Percentiles rank a stretch among this genome's conserved stretches.
Evolutionary conservation across 2,888 invertebrate genomes (phyloP).

Genomic region (Neoaliturus tenellus): DNA sequence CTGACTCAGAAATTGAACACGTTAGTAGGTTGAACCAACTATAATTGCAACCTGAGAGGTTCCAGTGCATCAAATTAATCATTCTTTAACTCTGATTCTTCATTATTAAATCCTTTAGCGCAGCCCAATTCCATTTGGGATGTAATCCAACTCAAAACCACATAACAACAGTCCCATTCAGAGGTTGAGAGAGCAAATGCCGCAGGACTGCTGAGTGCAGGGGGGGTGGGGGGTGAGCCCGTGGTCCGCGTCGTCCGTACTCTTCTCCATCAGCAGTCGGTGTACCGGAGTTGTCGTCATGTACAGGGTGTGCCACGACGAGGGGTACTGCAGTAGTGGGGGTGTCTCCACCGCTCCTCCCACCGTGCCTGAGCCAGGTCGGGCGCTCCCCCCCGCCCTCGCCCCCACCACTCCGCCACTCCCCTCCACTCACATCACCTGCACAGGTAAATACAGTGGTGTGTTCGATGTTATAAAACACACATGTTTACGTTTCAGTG

Average conservation of each 20-base stretch:
- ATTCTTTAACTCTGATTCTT: too few relatives aligned
- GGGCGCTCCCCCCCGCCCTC: slow-evolving; percentile 61
- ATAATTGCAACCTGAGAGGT: too few relatives aligned
- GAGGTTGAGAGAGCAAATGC: slow-evolving; percentile 69
- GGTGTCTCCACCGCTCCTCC: slow-evolving; percentile 34
- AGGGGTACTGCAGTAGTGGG: slow-evolving; percentile 60
- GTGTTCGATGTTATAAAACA: too few relatives aligned
- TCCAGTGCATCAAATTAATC: too few relatives aligned
- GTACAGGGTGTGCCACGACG: slow-evolving; percentile 65
- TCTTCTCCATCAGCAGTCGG: slow-evolving; percentile 64
- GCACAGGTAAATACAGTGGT: background rate
- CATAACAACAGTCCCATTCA: slow-evolving; percentile 51
- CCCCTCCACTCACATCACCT: slow-evolving; percentile 76
- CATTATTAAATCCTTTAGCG: too few relatives aligned
- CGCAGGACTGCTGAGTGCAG: slow-evolving; percentile 66
- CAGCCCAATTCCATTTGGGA: too few relatives aligned
- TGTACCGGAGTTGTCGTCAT: slow-evolving; percentile 66
- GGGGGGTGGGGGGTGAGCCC: slow-evolving; percentile 61
- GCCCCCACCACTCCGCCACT: slow-evolving; percentile 68
- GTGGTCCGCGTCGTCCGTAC: slow-evolving; percentile 46
- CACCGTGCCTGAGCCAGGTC: slow-evolving; percentile 54
- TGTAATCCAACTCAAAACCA: slow-evolving; percentile 14
- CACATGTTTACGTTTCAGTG: too few relatives aligned
- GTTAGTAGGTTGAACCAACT: too few relatives aligned
- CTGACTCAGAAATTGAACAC: too few relatives aligned